Percentiles rank a stretch among this genome's conserved stretches.
These are phyloP conservation scores for Zaprionus capensis DNA, from an alignment of 1,140 invertebrate genomes.

Conservation along the genomic window DNA sequence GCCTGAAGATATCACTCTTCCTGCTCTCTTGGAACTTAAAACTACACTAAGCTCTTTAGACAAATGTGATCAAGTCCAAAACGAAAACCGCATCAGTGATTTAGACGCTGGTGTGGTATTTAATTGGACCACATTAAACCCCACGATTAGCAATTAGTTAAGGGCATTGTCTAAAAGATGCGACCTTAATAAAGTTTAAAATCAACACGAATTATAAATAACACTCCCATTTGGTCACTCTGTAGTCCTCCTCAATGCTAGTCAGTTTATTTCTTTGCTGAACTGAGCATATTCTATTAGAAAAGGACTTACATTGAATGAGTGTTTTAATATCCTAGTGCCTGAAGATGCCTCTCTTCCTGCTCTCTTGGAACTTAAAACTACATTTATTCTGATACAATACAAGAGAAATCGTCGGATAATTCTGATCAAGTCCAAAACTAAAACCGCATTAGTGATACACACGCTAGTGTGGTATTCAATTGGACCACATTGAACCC, in stretches of 20 bases:
- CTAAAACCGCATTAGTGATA: slow-evolving; percentile 53
- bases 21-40: slow-evolving; percentile 57
- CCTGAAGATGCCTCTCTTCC: slow-evolving; percentile 41
- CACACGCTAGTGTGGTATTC: slow-evolving; percentile 59
- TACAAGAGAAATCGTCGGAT: background rate
- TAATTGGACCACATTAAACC: slow-evolving; percentile 59
- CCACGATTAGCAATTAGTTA: slow-evolving; percentile 55
- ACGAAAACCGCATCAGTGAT: slow-evolving; percentile 55
- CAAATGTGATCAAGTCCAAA: slow-evolving; percentile 29
- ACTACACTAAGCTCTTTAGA: slow-evolving; percentile 4
- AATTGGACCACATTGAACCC: slow-evolving; percentile 57
- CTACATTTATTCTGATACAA: slow-evolving; percentile 8
- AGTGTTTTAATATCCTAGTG: slow-evolving; percentile 56
- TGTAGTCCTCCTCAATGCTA: slow-evolving; percentile 45
- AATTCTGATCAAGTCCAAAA: slow-evolving; percentile 37
- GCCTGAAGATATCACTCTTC: slow-evolving; percentile 43
- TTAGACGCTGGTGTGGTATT: slow-evolving; percentile 55
- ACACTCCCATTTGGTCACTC: background rate
- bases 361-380: slow-evolving; percentile 58
- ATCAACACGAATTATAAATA: slow-evolving; percentile 49
- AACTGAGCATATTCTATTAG: slow-evolving; percentile 24
- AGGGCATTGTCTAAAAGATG: slow-evolving; percentile 57
- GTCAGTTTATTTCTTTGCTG: background rate
- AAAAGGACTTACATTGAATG: slow-evolving; percentile 48
- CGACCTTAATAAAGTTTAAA: slow-evolving; percentile 54